Evolutionary conservation across 92 coral and sea anemone species (phyloP), one percentile per base, ranked within the genome.

Genomic region (Porites cylindrica): DNA sequence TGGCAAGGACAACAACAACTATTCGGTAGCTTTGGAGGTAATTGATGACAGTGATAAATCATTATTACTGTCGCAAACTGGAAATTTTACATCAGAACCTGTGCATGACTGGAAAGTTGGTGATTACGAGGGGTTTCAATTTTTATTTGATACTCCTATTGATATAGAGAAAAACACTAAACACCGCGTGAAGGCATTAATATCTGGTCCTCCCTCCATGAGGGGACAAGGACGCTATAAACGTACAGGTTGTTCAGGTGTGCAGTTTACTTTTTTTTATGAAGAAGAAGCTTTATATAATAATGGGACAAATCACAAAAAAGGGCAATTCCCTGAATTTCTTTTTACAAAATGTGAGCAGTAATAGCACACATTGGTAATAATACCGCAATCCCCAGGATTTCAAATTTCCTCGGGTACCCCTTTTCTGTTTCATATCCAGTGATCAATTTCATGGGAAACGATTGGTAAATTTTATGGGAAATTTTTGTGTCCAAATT

Each of bases 91-190:
- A 10, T 59, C 81, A 13, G 52, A 53, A 13, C 52, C 23, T 26
- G 4, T 77, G 23, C 1, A 1, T 32, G 24, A 52, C 4, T 21
- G 21, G 11, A 50, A 12, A 7, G n/a, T 14, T 11, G 71, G 65
- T 9, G 74, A 75, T 32, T 66, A 66, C 43, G 19, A 75, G 20
- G 90, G 92, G 2, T 88, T 78, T 79, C 82, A 92, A 32, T 74
- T 91, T 21, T 66, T 88, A 68, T 76, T 91, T 67, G 68, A 89
- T 51, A 1, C 75, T 13, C 92, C 94, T 20, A 71, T 84, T 69
- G 21, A 60, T 21, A 63, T 91, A 14, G 9, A 51, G 26, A 38
- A 53, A 8, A n/a, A 84, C 66, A 58, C 82, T 19, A 51, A 63
- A 20, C 79, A 83, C 51, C 82, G 50, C 1, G 43, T 91, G 64